These are phyloP conservation scores for Tympanuchus pallidicinctus DNA, from an alignment of 2,113 vertebrate genomes.

Conservation along the genomic window DNA sequence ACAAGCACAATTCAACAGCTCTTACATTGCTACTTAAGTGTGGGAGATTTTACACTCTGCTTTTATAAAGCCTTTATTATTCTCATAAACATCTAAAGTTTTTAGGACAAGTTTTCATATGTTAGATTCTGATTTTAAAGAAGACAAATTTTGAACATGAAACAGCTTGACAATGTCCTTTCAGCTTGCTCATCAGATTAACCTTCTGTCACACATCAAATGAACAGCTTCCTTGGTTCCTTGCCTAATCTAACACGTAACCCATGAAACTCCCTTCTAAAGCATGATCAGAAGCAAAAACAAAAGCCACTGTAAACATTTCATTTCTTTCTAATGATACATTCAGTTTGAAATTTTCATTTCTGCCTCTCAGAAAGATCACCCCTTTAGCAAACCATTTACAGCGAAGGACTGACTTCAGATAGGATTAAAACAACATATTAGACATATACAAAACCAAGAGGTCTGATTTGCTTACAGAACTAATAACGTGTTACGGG, in stretches of 20 bases:
- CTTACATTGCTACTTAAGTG: neutral
- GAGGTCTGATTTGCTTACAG: neutral
- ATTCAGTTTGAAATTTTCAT: neutral
- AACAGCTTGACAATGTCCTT: slow-evolving; percentile 43
- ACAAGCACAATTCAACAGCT: neutral
- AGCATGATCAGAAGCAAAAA: neutral
- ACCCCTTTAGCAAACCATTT: slow-evolving; percentile 39
- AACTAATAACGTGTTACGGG: slow-evolving; percentile 50
- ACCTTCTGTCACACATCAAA: slow-evolving; percentile 39
- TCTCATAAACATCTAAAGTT: neutral
- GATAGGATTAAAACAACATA: slow-evolving; percentile 25
- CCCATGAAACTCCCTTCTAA: neutral
- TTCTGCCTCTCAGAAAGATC: slow-evolving; percentile 29
- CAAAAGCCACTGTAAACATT: slow-evolving; percentile 8
- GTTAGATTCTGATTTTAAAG: neutral
- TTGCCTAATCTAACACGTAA: slow-evolving; percentile 32
- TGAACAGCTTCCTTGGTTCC: slow-evolving; percentile 49
- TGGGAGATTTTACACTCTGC: neutral
- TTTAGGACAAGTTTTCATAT: neutral
- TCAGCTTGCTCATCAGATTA: slow-evolving; percentile 46
- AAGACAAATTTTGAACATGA: slow-evolving; percentile 9
- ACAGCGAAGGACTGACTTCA: slow-evolving; percentile 3
- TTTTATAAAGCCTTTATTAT: neutral
- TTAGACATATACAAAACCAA: slow-evolving; percentile 33
- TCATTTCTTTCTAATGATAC: neutral